phyloP scores from a whole-genome alignment of 2,113 vertebrate species.

The Laticauda laticaudata region DNA sequence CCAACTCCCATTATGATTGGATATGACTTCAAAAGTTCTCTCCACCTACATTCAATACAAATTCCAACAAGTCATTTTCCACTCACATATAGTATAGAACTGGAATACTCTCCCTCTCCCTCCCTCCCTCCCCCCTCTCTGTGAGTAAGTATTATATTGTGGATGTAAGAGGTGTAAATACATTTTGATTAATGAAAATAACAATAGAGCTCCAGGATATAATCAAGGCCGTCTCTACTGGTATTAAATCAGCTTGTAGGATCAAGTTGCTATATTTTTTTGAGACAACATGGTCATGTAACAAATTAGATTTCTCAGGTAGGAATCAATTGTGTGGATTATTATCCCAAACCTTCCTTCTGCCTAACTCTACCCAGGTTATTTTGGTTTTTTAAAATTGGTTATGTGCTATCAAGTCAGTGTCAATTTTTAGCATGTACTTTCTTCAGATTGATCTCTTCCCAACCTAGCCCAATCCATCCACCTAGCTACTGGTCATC shows the following conservation, averaged over 20 bases:
- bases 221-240: neutral
- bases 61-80: slow-evolving; percentile 56
- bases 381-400: neutral
- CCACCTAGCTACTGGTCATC: neutral
- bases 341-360: neutral
- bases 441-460: neutral
- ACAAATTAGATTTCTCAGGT: neutral
- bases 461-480: neutral
- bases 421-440: neutral
- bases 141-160: neutral
- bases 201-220: neutral
- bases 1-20: slow-evolving; percentile 32
- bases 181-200: slow-evolving; percentile 21
- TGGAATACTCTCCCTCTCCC: neutral
- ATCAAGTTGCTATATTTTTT: neutral
- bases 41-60: slow-evolving; percentile 63
- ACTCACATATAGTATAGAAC: slow-evolving; percentile 47
- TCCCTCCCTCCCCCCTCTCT: too few relatives aligned
- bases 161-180: slow-evolving; percentile 19
- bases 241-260: neutral
- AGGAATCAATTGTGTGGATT: too few relatives aligned
- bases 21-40: slow-evolving; percentile 31
- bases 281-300: neutral
- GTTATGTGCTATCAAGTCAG: neutral
- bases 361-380: neutral